These are phyloP conservation scores for Mongoloraphidia duomilia DNA, from an alignment of 2,888 invertebrate genomes.

Conservation along the genomic window DNA sequence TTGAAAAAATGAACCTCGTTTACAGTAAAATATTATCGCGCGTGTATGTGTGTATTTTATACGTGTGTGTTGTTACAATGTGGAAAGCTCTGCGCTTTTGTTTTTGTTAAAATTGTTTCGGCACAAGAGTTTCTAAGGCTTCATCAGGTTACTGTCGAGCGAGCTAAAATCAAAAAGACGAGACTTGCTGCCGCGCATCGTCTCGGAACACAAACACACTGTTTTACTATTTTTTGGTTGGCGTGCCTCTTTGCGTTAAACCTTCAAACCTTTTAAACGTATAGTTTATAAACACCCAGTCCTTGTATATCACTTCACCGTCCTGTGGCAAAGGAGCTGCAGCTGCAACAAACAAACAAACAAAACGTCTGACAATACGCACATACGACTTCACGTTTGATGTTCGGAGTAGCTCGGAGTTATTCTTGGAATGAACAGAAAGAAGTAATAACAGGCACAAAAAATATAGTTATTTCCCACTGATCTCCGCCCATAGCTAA, in stretches of 20 bases:
- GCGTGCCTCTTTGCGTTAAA: slow-evolving; percentile 77
- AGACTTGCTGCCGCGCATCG: not conserved
- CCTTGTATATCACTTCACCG: slow-evolving; percentile 85
- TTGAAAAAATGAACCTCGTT: too few relatives aligned
- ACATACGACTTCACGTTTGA: too few relatives aligned
- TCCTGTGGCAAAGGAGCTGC: slow-evolving; percentile 80
- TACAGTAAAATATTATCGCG: too few relatives aligned
- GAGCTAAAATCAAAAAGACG: not conserved
- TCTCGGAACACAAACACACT: not conserved
- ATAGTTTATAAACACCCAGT: slow-evolving; percentile 99
- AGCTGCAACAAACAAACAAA: slow-evolving; percentile 37
- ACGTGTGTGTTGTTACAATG: not conserved
- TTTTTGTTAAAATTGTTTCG: not conserved
- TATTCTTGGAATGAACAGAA: too few relatives aligned
- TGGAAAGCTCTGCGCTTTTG: slow-evolving; percentile 2
- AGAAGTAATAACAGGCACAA: too few relatives aligned
- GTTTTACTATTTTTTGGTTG: slow-evolving; percentile 53
- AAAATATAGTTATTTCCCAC: too few relatives aligned
- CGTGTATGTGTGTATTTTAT: not conserved
- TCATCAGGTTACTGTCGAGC: slow-evolving; percentile 7
- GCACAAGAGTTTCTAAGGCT: slow-evolving; percentile 7
- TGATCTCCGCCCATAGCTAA: too few relatives aligned
- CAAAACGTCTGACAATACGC: not conserved
- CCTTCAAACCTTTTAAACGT: slow-evolving; percentile 99
- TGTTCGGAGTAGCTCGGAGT: too few relatives aligned